These are phyloP conservation scores for Drosophila lacicola DNA, from an alignment of 2,888 invertebrate genomes.

Conservation along the genomic window DNA sequence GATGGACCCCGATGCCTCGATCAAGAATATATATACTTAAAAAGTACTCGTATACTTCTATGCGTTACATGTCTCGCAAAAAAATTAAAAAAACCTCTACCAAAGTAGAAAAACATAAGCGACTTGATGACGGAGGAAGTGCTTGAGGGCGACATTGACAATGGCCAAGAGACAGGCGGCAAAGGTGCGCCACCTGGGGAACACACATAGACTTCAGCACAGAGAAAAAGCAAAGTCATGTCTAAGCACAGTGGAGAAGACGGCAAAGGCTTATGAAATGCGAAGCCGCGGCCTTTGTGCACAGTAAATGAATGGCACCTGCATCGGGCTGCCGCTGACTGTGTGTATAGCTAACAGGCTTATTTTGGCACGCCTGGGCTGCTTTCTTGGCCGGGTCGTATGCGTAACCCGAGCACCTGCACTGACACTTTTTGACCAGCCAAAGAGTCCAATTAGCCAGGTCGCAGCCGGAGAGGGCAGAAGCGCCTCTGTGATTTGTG, in stretches of 20 bases:
- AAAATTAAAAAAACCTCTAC: no score
- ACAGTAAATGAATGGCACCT: slow-evolving; percentile 48
- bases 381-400: slow-evolving; percentile 59
- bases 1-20: no score
- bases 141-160: slow-evolving; percentile 78
- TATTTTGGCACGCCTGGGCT: slow-evolving; percentile 67
- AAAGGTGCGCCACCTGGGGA: slow-evolving; percentile 59
- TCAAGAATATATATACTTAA: no score
- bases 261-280: slow-evolving; percentile 71
- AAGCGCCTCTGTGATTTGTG: slow-evolving; percentile 51
- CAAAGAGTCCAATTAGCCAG: slow-evolving; percentile 63
- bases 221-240: slow-evolving; percentile 52
- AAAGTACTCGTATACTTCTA: no score
- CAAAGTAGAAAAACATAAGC: slow-evolving; percentile 41
- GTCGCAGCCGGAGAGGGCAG: slow-evolving; percentile 28
- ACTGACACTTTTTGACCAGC: slow-evolving; percentile 55
- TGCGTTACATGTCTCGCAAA: no score
- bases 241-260: slow-evolving; percentile 33
- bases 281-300: slow-evolving; percentile 61
- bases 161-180: slow-evolving; percentile 51
- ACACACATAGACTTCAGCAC: slow-evolving; percentile 29
- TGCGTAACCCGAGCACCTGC: slow-evolving; percentile 67
- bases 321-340: slow-evolving; percentile 9
- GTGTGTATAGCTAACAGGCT: slow-evolving; percentile 53
- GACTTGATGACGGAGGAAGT: slow-evolving; percentile 68